Conservation (phyloP, 2,888 invertebrate species). For the Synanthedon tipuliformis region DNA sequence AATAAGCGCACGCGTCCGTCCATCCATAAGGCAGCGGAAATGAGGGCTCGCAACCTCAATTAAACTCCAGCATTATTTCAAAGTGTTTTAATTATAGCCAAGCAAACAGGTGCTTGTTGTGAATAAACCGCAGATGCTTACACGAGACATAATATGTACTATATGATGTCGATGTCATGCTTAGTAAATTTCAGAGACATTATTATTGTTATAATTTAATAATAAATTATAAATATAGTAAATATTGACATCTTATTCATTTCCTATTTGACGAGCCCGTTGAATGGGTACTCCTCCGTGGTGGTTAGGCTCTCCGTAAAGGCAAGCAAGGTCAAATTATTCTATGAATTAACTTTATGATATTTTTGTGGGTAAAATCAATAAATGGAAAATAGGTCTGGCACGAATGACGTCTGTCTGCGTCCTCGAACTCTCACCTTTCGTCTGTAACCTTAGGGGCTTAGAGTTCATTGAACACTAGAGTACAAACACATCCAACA, state of each 20-base stretch:
- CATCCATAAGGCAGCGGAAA: neutral
- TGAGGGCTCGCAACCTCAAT: neutral
- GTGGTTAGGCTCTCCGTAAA: too few relatives aligned
- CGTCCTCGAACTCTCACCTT: conserved; percentile 29
- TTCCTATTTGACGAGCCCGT: too few relatives aligned
- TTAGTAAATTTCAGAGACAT: too few relatives aligned
- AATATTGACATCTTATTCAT: too few relatives aligned
- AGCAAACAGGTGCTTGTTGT: neutral
- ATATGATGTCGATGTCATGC: too few relatives aligned
- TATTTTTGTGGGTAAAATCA: neutral
- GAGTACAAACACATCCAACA: neutral
- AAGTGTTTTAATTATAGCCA: neutral
- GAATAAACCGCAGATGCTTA: neutral
- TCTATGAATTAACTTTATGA: too few relatives aligned
- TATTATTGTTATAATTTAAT: too few relatives aligned
- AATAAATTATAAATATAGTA: too few relatives aligned
- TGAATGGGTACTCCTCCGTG: too few relatives aligned
- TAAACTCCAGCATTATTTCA: neutral
- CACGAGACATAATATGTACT: neutral
- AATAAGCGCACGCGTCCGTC: neutral
- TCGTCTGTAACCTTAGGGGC: conserved; percentile 11
- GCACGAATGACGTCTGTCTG: conserved; percentile 26
- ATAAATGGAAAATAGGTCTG: conserved; percentile 1
- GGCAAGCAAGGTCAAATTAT: too few relatives aligned
- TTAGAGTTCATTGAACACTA: neutral